phyloP scores from a whole-genome alignment of 1,140 invertebrate genomes.

The Rhyzopertha dominica region DNA sequence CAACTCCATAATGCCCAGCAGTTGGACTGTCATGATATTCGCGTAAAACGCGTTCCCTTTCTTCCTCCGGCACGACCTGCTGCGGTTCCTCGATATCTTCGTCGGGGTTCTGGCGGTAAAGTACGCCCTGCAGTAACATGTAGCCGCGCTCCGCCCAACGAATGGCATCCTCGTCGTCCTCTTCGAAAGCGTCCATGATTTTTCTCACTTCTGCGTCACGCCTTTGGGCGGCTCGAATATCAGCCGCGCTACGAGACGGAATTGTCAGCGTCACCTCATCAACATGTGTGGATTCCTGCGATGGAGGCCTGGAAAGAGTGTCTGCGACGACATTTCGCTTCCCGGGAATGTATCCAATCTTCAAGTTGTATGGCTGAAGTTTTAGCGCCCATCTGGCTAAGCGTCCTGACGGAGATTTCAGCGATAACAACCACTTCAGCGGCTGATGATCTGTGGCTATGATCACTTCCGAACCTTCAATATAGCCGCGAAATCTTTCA shows the following conservation, averaged over 20 bases:
- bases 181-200: slow-evolving; percentile 6
- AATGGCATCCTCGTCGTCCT: slow-evolving; percentile 1
- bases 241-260: slow-evolving; percentile 16
- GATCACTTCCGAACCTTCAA: no score
- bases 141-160: slow-evolving; percentile 24
- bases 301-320: slow-evolving; percentile 15
- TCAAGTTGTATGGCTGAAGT: slow-evolving; percentile 20
- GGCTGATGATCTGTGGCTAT: slow-evolving; percentile 35
- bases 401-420: slow-evolving; percentile 31
- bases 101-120: slow-evolving; percentile 31
- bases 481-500: no score
- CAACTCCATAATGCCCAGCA: slow-evolving; percentile 32
- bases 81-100: slow-evolving; percentile 30
- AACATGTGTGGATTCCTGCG: no score
- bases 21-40: slow-evolving; percentile 30
- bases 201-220: slow-evolving; percentile 14
- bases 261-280: neutral
- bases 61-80: slow-evolving; percentile 24
- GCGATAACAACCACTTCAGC: slow-evolving; percentile 23
- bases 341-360: slow-evolving; percentile 22
- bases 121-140: slow-evolving; percentile 32
- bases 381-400: slow-evolving; percentile 31
- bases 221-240: slow-evolving; percentile 18
- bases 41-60: slow-evolving; percentile 19
- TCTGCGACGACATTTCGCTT: slow-evolving; percentile 22